Evolutionary conservation across 2,797 vertebrate genomes (phyloP).

Genomic region (Acanthornis magna): DNA sequence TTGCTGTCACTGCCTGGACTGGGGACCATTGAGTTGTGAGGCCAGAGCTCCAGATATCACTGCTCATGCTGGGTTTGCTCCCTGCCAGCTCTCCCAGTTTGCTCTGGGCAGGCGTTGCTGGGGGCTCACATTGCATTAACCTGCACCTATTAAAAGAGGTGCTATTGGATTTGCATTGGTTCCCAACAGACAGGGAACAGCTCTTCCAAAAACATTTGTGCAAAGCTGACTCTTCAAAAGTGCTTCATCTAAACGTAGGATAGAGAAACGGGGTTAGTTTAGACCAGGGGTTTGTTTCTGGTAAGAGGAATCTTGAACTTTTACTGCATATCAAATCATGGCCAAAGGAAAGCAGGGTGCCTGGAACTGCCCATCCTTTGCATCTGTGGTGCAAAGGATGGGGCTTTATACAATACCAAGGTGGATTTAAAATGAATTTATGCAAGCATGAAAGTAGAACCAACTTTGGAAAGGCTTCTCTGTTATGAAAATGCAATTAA

Average conservation of each 20-base stretch:
- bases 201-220: not conserved
- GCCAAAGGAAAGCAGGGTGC: not conserved
- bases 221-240: not conserved
- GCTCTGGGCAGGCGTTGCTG: not conserved
- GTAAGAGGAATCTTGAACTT: not conserved
- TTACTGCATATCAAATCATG: not conserved
- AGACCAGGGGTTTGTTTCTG: not conserved
- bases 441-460: not conserved
- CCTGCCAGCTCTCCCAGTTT: not conserved
- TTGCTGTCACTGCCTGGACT: not conserved
- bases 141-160: not conserved
- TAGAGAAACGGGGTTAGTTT: not conserved
- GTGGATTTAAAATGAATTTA: not conserved
- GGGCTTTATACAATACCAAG: not conserved
- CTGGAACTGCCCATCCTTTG: not conserved
- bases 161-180: rapidly evolving
- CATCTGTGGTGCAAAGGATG: rapidly evolving
- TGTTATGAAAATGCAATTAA: not conserved
- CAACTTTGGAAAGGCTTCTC: not conserved
- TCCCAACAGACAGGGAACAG: no score
- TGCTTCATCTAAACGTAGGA: not conserved
- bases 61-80: not conserved
- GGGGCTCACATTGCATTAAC: rapidly evolving
- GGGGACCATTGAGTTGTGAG: not conserved
- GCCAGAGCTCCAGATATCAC: not conserved